Percentiles rank a stretch among this genome's conserved stretches.
These are phyloP conservation scores for Epizoanthus ramosus DNA, from an alignment of 92 coral and sea anemone species.

Conservation along the genomic window DNA sequence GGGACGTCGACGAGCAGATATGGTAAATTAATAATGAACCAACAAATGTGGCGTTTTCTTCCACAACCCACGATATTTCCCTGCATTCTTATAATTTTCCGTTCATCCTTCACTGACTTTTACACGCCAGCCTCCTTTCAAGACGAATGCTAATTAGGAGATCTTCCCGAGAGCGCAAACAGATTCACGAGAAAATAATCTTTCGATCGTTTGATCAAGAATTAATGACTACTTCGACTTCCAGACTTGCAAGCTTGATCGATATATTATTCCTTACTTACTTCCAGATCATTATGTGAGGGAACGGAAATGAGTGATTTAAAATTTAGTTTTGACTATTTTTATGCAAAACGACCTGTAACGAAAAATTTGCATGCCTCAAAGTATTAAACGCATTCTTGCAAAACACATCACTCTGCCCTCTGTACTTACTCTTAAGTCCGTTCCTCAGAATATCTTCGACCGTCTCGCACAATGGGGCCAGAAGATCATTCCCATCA, in stretches of 20 bases:
- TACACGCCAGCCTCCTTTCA: neutral
- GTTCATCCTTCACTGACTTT: slow-evolving; percentile 30
- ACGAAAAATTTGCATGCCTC: slow-evolving; percentile 35
- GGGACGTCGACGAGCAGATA: slow-evolving; percentile 8
- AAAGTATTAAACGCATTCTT: slow-evolving; percentile 11
- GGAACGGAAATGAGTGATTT: slow-evolving; percentile 16
- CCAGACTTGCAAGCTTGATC: neutral
- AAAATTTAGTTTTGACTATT: neutral
- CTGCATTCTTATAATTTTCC: neutral
- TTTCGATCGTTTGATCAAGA: slow-evolving; percentile 4
- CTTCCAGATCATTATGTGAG: neutral
- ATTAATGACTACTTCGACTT: neutral
- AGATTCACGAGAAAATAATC: neutral
- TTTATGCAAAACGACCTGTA: slow-evolving; percentile 11
- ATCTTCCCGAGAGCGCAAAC: slow-evolving; percentile 20
- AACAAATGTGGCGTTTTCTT: slow-evolving; percentile 2
- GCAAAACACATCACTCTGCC: neutral
- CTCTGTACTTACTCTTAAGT: slow-evolving; percentile 69
- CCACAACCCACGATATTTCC: neutral
- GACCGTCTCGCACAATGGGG: slow-evolving; percentile 69
- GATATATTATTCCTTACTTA: neutral
- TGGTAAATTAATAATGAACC: slow-evolving; percentile 19
- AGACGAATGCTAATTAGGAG: slow-evolving; percentile 32
- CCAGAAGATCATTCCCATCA: slow-evolving; percentile 65
- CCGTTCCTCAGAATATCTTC: slow-evolving; percentile 73